Percentiles rank a stretch among this genome's conserved stretches.
phyloP scores from a whole-genome alignment of 2,113 vertebrate genomes.

The Phyllopteryx taeniolatus region DNA sequence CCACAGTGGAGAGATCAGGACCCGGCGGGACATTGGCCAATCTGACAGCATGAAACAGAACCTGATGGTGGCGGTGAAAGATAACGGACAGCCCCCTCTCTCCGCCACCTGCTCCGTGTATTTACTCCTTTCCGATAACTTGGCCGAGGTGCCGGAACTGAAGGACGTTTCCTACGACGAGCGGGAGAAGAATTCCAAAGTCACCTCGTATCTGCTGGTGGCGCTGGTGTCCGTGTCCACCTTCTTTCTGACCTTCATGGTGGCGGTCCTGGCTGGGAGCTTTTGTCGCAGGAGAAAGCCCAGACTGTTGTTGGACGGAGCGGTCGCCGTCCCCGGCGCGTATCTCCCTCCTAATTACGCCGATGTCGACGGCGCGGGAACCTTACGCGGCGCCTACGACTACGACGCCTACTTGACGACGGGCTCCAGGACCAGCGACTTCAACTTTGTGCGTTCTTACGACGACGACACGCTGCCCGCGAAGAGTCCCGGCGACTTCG shows the following conservation, averaged over 20 bases:
- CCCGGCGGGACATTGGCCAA: conserved; percentile 73
- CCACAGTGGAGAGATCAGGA: conserved; percentile 80
- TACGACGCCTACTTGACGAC: conserved; percentile 61
- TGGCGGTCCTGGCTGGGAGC: conserved; percentile 64
- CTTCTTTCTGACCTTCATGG: conserved; percentile 49
- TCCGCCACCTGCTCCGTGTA: conserved; percentile 66
- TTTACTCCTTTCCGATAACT: conserved; percentile 56
- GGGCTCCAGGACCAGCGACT: conserved; percentile 60
- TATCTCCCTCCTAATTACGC: conserved; percentile 64
- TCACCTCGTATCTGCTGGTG: conserved; percentile 68
- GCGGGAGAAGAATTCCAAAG: conserved; percentile 36
- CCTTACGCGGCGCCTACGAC: conserved; percentile 56
- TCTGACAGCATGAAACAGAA: conserved; percentile 76
- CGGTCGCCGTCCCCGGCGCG: conserved; percentile 55
- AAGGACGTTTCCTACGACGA: conserved; percentile 49
- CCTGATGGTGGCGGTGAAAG: conserved; percentile 76
- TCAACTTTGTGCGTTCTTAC: conserved; percentile 59
- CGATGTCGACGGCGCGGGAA: conserved; percentile 61
- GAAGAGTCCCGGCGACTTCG: conserved; percentile 36
- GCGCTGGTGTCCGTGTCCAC: conserved; percentile 62
- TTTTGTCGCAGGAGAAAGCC: conserved; percentile 51
- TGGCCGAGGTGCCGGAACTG: conserved; percentile 54
- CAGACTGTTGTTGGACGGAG: conserved; percentile 62
- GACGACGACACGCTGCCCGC: conserved; percentile 55
- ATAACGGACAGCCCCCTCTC: conserved; percentile 76